phyloP scores from a whole-genome alignment of 2,797 vertebrate species.

The Phataginus tetradactyla region DNA sequence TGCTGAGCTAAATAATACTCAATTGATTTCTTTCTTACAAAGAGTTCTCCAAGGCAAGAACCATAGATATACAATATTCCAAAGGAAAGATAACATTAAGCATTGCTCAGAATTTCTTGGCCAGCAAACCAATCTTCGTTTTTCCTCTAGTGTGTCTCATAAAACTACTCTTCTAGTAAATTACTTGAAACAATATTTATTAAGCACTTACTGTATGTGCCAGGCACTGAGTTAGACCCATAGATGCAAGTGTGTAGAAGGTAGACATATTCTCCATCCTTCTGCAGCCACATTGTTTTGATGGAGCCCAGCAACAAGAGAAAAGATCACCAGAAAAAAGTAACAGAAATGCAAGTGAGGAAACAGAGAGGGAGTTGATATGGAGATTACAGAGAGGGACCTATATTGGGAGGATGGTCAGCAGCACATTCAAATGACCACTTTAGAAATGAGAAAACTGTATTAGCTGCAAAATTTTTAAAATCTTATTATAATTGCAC shows the following conservation, averaged over 20 bases:
- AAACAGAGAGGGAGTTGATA: not conserved
- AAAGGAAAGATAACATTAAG: not conserved
- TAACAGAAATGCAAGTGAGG: not conserved
- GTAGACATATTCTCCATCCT: not conserved
- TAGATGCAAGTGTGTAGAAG: not conserved
- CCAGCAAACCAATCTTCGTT: not conserved
- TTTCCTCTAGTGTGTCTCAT: not conserved
- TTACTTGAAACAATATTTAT: constrained; percentile 39
- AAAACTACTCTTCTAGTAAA: not conserved
- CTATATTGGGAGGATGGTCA: not conserved
- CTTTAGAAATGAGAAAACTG: not conserved
- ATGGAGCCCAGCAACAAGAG: not conserved
- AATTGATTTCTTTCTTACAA: not conserved
- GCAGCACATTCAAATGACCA: not conserved
- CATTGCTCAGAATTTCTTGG: not conserved
- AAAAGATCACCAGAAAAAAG: not conserved
- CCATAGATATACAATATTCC: not conserved
- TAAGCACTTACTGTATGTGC: not conserved
- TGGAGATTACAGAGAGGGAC: not conserved
- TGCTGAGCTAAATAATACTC: not conserved
- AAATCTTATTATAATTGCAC: not conserved
- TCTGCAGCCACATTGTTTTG: not conserved
- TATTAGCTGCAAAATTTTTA: not conserved
- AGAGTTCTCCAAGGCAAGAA: not conserved
- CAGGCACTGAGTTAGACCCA: not conserved